Evolutionary conservation across 35 echinoderm and acorn worm genomes (phyloP).

Genomic region (Acanthaster planci): DNA sequence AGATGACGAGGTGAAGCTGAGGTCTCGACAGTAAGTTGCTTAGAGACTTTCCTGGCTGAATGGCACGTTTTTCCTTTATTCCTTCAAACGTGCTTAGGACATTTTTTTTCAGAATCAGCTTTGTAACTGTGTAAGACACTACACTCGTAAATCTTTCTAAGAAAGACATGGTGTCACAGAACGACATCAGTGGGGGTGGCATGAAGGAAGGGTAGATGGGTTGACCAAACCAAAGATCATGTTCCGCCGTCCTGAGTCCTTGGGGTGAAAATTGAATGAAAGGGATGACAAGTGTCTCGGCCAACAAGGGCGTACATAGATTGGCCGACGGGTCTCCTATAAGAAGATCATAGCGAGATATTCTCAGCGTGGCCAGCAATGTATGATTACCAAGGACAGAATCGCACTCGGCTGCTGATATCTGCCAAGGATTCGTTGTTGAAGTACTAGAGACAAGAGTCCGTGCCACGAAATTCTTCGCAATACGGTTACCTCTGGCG

Average conservation of each 20-base stretch:
- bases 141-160: background rate
- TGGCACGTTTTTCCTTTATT: background rate
- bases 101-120: background rate
- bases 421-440: background rate
- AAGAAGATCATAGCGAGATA: background rate
- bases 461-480: background rate
- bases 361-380: background rate
- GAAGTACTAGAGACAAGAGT: background rate
- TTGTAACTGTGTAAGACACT: background rate
- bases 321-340: slow-evolving; percentile 1
- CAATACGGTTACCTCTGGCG: no score
- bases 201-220: slow-evolving; percentile 10
- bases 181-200: background rate
- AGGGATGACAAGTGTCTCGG: background rate
- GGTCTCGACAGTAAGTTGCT: background rate
- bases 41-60: background rate
- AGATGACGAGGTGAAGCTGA: background rate
- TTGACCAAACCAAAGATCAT: background rate
- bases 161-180: slow-evolving; percentile 13
- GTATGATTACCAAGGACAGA: background rate
- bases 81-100: background rate
- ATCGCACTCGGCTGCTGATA: background rate
- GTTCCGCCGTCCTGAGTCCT: background rate
- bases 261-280: background rate
- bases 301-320: background rate